These are phyloP conservation scores for Cyprinodon tularosa DNA, from an alignment of 2,113 vertebrate species.

Conservation along the genomic window DNA sequence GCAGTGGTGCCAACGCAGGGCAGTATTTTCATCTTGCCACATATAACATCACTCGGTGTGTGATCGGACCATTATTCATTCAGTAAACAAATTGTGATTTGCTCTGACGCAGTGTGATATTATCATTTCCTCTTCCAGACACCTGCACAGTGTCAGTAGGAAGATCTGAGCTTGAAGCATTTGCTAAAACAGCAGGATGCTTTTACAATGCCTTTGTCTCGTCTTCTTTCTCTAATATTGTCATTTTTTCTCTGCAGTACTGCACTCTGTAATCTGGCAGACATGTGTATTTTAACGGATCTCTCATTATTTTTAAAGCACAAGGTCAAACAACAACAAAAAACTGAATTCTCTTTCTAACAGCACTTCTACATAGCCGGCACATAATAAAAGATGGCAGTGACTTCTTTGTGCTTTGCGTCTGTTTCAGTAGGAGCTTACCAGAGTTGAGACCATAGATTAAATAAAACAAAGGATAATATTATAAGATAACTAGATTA, in stretches of 20 bases:
- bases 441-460: too few relatives aligned
- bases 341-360: too few relatives aligned
- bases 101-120: conserved; percentile 28
- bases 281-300: background rate
- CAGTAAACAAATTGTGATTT: conserved; percentile 59
- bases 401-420: too few relatives aligned
- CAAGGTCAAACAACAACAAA: background rate
- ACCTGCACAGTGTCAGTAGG: conserved; percentile 17
- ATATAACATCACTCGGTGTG: conserved; percentile 29
- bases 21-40: conserved; percentile 36
- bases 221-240: conserved; percentile 5
- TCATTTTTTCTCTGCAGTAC: background rate
- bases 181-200: background rate
- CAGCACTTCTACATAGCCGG: too few relatives aligned
- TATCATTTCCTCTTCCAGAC: conserved; percentile 38
- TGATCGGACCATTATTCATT: conserved; percentile 36
- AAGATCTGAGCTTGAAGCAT: conserved; percentile 5
- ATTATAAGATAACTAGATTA: too few relatives aligned
- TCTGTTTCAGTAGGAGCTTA: too few relatives aligned
- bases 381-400: too few relatives aligned
- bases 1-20: conserved; percentile 6
- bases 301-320: background rate
- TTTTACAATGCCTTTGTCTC: conserved; percentile 5
- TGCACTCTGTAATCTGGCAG: background rate
- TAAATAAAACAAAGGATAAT: too few relatives aligned